These are phyloP conservation scores for Nemotelus pantherinus DNA, from an alignment of 2,888 invertebrate species.

Conservation along the genomic window DNA sequence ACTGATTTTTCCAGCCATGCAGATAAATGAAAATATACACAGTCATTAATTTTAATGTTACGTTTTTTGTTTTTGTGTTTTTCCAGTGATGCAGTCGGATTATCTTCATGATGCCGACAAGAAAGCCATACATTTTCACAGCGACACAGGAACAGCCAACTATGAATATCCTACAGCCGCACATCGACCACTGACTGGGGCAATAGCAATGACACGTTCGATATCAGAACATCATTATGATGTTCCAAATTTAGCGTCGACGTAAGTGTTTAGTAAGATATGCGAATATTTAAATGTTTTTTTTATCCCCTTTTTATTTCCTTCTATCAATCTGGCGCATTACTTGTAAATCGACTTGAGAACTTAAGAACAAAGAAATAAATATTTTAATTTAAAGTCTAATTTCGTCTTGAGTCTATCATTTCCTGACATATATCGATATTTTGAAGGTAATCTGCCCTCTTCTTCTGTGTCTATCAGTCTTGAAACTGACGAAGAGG, in stretches of 20 bases:
- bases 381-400: too few relatives aligned
- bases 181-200: conserved; percentile 59
- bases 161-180: conserved; percentile 82
- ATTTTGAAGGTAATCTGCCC: too few relatives aligned
- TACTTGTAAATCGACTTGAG: too few relatives aligned
- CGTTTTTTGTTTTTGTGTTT: background rate
- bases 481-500: too few relatives aligned
- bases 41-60: background rate
- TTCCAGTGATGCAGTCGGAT: conserved; percentile 86
- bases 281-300: background rate
- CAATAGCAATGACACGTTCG: conserved; percentile 65
- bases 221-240: conserved; percentile 89
- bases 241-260: conserved; percentile 83
- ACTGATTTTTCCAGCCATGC: conserved; percentile 7
- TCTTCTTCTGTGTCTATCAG: too few relatives aligned
- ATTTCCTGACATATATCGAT: too few relatives aligned
- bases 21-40: background rate
- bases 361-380: too few relatives aligned
- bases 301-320: too few relatives aligned
- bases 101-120: conserved; percentile 88
- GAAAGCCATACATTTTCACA: conserved; percentile 72
- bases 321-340: too few relatives aligned
- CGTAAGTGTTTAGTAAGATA: conserved; percentile 61
- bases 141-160: conserved; percentile 72
- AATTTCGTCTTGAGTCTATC: too few relatives aligned